Evolutionary conservation across 2,113 vertebrate species (phyloP).

Genomic region (Ovis aries): DNA sequence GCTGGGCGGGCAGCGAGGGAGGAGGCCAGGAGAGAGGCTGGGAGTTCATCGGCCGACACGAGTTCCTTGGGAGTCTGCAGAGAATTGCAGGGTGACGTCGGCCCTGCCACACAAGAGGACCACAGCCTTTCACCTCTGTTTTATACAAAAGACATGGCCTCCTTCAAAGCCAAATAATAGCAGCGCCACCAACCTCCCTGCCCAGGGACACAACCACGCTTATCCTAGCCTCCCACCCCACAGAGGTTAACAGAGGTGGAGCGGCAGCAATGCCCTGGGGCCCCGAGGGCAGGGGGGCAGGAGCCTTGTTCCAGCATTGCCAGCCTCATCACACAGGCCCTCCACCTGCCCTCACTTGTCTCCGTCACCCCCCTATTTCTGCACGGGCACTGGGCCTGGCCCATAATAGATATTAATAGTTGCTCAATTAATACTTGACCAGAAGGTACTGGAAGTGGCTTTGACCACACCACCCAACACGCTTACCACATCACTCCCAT

Average conservation of each 20-base stretch:
- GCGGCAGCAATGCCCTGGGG: rapidly evolving
- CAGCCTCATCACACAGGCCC: neutral
- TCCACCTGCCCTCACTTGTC: rapidly evolving
- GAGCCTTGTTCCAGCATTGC: neutral
- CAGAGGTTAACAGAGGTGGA: neutral
- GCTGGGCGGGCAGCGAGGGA: neutral
- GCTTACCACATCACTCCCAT: neutral
- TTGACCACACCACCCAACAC: neutral
- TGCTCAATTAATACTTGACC: neutral
- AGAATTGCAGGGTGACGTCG: constrained; percentile 68
- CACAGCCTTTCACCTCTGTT: constrained; percentile 60
- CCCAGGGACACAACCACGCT: neutral
- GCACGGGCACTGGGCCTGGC: rapidly evolving
- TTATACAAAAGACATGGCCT: neutral
- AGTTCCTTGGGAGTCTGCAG: constrained; percentile 78
- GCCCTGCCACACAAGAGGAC: constrained; percentile 55
- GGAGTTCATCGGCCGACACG: constrained; percentile 21
- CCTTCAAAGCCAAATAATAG: neutral
- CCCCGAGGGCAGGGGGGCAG: neutral
- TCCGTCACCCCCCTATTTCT: neutral
- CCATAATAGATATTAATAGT: neutral
- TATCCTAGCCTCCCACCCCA: neutral
- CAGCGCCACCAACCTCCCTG: neutral
- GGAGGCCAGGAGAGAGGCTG: constrained; percentile 25
- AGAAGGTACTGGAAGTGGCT: neutral